Evolutionary conservation across 2,113 vertebrate genomes (phyloP).

Genomic region (Mus pahari): DNA sequence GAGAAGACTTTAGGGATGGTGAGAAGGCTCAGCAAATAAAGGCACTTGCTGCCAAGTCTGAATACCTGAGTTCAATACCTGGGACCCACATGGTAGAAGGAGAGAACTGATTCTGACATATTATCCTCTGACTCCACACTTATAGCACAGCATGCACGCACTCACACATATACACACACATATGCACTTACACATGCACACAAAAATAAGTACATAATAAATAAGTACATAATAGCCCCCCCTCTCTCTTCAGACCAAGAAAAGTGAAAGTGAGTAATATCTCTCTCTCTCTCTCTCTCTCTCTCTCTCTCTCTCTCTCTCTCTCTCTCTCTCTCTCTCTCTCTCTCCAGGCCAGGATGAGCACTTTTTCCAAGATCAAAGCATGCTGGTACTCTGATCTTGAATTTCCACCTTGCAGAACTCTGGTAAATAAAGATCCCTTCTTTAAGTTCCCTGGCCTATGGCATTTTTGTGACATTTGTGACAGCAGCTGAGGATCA

Average conservation of each 20-base stretch:
- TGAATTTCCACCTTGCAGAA: neutral
- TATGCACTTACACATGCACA: too few species aligned
- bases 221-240: too few species aligned
- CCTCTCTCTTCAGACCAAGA: too few species aligned
- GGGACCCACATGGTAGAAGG: neutral
- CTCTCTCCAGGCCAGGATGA: neutral
- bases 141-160: too few species aligned
- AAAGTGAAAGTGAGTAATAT: too few species aligned
- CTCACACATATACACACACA: too few species aligned
- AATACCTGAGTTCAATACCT: neutral
- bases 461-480: neutral
- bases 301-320: too few species aligned
- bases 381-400: neutral
- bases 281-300: too few species aligned
- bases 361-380: neutral
- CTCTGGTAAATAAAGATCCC: neutral
- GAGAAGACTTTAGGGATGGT: neutral
- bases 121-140: neutral
- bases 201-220: too few species aligned
- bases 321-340: too few species aligned
- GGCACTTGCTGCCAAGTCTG: neutral
- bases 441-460: neutral
- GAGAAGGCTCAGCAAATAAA: neutral
- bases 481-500: neutral
- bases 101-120: neutral